A percentile compares a stretch with the other conserved stretches of the same genome.
Conservation (phyloP, 2,797 vertebrate genomes). For the Lophius americanus region DNA sequence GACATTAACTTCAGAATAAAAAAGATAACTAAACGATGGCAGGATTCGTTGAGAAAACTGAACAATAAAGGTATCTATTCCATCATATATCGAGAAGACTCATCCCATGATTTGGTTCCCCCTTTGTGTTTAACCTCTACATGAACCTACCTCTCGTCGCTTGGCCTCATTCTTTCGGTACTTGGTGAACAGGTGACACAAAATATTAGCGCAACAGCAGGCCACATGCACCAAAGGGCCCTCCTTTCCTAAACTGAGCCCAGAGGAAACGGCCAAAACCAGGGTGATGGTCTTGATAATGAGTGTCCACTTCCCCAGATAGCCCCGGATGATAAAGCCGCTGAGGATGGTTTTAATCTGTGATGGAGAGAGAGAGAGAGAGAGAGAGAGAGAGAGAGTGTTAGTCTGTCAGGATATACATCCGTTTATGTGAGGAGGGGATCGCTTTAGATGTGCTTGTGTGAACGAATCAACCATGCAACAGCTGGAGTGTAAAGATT, state of each 20-base stretch:
- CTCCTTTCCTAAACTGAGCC: conserved; percentile 94
- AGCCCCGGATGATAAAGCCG: conserved; percentile 97
- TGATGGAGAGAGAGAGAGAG: neutral
- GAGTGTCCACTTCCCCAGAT: conserved; percentile 97
- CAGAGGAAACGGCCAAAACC: conserved; percentile 93
- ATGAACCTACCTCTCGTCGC: conserved; percentile 87
- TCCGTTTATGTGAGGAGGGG: conserved; percentile 8
- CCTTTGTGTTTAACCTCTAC: too few species aligned
- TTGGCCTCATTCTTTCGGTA: conserved; percentile 97
- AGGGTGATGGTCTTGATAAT: conserved; percentile 96
- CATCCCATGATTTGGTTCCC: neutral
- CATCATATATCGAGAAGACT: neutral
- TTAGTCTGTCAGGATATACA: neutral
- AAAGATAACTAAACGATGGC: too few species aligned
- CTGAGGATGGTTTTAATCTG: conserved; percentile 99
- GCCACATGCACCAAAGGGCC: conserved; percentile 96
- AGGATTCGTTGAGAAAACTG: too few species aligned
- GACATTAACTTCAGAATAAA: too few species aligned
- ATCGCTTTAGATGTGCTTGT: neutral
- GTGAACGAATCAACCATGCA: neutral
- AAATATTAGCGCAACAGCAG: conserved; percentile 96
- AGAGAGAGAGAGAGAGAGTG: neutral
- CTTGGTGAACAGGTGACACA: conserved; percentile 96
- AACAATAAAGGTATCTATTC: neutral
- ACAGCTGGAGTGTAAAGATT: conserved; percentile 13